Evolutionary conservation across 2,797 vertebrate genomes (phyloP), one percentile per base, ranked within the genome.

Genomic region (Circus cinereus): DNA sequence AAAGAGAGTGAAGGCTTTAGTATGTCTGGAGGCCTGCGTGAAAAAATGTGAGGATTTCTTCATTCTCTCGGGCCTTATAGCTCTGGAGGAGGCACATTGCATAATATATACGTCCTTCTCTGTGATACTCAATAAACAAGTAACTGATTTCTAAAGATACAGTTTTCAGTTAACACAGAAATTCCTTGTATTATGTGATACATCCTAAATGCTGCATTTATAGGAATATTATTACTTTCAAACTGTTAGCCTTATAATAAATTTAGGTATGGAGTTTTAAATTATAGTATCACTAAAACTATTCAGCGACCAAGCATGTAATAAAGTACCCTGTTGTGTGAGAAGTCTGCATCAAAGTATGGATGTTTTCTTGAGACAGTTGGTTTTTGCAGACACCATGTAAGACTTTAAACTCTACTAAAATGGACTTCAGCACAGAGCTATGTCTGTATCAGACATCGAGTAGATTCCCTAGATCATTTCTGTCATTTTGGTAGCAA

Each of bases 1-100:
- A 88, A 89, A 57, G 87, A 43, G 42, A 89, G 64, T 32, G 19
- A 92, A 77, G 62, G 47, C 92, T 89, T 84, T 70, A 56, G 45
- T 73, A 50, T 70, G 20, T 54, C 82, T 38, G 26, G 57, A 65
- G 67, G 57, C 67, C n/a, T 81, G 36, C 42, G 69, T 88, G 73
- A 77, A 57, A 45, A 77, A 88, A 75, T 47, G 51, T 9, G 16
- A 54, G 81, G 65, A 34, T 89, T 85, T 89, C 81, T 93, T 48
- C 43, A 11, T 75, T 53, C 88, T 36, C 57, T 67, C 23, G 3
- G 77, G 65, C 51, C 50, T 53, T 34, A 12, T 1, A 38, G 63
- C 24, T 73, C 59, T 32, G 62, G 63, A 57, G 64, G 68, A 80
- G 64, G 68, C n/a, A 14, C 17, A 14, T 53, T 69, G 62, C 75